Evolutionary conservation across 2,888 invertebrate genomes (phyloP).

Genomic region (Sinelater perroti): DNA sequence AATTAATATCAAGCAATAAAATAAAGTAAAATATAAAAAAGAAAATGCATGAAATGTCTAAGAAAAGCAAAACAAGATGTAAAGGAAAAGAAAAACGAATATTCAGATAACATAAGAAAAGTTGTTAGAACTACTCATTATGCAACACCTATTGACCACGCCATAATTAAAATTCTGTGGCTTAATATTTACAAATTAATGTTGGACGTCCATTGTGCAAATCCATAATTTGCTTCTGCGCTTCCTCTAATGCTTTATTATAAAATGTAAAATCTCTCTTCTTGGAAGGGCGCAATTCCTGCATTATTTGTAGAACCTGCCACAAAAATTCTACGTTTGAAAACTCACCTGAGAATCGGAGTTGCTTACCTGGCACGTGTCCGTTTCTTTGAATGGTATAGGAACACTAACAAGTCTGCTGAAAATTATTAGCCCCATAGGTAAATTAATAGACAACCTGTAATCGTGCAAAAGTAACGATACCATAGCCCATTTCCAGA

Average conservation of each 20-base stretch:
- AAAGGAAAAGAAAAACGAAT: too few species aligned
- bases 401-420: background rate
- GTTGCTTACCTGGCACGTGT: conserved; percentile 9
- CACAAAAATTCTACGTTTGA: too few species aligned
- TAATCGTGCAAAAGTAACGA: background rate
- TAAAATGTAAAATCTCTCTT: background rate
- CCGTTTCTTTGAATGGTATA: conserved; percentile 2
- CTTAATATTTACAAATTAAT: conserved; percentile 7
- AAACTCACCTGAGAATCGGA: background rate
- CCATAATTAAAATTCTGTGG: background rate
- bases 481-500: background rate
- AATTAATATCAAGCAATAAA: too few species aligned
- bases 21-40: too few species aligned
- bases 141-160: background rate
- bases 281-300: background rate
- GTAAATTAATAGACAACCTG: background rate
- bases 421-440: conserved; percentile 10
- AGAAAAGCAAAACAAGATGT: too few species aligned
- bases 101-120: too few species aligned
- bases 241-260: conserved; percentile 6
- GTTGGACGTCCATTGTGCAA: background rate
- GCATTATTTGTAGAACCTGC: conserved; percentile 1
- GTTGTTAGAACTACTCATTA: too few species aligned
- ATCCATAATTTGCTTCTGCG: background rate
- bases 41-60: too few species aligned